Evolutionary conservation across 2,113 vertebrate genomes (phyloP).

Genomic region (Laticauda laticaudata): DNA sequence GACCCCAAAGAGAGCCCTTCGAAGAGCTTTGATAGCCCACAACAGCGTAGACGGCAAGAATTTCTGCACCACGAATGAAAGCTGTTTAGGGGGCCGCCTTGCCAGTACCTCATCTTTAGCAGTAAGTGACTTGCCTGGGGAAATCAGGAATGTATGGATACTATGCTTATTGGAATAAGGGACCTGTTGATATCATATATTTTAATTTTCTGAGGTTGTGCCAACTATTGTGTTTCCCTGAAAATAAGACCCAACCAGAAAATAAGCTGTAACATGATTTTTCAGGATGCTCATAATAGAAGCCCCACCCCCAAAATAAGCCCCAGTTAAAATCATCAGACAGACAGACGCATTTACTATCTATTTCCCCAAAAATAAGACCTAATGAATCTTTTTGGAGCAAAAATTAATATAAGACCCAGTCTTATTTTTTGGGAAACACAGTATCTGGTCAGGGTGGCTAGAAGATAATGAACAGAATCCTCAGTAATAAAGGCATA

Average conservation of each 20-base stretch:
- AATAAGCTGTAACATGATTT: no score
- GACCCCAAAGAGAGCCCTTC: slow-evolving; percentile 91
- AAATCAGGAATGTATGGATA: background rate
- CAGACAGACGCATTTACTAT: no score
- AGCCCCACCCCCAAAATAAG: no score
- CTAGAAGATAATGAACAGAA: background rate
- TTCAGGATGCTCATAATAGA: no score
- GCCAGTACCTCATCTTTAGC: slow-evolving; percentile 82
- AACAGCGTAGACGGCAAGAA: slow-evolving; percentile 81
- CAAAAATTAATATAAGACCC: no score
- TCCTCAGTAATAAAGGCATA: background rate
- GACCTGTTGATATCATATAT: background rate
- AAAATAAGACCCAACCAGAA: no score
- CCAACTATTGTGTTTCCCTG: background rate
- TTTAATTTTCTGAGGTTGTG: background rate
- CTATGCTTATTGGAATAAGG: background rate
- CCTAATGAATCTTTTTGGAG: no score
- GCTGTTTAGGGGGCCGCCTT: slow-evolving; percentile 68
- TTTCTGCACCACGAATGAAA: slow-evolving; percentile 70
- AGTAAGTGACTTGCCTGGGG: slow-evolving; percentile 70
- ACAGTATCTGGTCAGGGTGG: background rate
- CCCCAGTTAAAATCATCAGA: no score
- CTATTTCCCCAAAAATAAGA: no score
- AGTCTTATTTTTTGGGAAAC: no score
- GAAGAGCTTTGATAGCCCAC: slow-evolving; percentile 84